Percentiles rank a stretch among this genome's conserved stretches.
Conservation (phyloP, 2,888 invertebrate genomes). For the Hybos culiciformis region DNA sequence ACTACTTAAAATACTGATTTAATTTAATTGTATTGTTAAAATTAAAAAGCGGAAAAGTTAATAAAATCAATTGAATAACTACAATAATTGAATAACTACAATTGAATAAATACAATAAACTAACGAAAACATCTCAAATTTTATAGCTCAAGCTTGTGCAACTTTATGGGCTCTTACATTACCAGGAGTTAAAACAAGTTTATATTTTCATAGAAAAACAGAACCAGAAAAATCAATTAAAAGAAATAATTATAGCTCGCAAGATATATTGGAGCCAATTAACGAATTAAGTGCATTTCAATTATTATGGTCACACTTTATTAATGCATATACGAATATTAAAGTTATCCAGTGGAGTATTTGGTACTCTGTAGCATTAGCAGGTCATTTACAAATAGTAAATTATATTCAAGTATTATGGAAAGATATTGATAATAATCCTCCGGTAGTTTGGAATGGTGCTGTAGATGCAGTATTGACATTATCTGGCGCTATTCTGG, state of each 20-base stretch:
- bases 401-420: slow-evolving; percentile 62
- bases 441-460: slow-evolving; percentile 43
- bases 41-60: too few species aligned
- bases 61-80: too few species aligned
- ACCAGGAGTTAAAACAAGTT: slow-evolving; percentile 46
- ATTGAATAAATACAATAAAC: too few species aligned
- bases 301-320: slow-evolving; percentile 45
- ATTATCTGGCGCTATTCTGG: slow-evolving; percentile 44
- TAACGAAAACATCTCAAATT: too few species aligned
- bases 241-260: background rate
- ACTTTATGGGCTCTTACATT: slow-evolving; percentile 48
- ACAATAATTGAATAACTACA: too few species aligned
- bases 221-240: background rate
- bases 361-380: slow-evolving; percentile 62
- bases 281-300: slow-evolving; percentile 16
- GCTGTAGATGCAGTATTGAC: slow-evolving; percentile 61
- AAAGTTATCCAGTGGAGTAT: slow-evolving; percentile 59
- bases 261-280: slow-evolving; percentile 15
- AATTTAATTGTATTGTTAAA: too few species aligned
- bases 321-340: slow-evolving; percentile 43
- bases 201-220: slow-evolving; percentile 45
- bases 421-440: slow-evolving; percentile 39
- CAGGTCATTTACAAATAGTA: slow-evolving; percentile 56
- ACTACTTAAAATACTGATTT: too few species aligned
- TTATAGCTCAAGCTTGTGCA: slow-evolving; percentile 44